These are phyloP conservation scores for Steinernema carpocapsae DNA, from an alignment of 2,888 invertebrate species.

Conservation along the genomic window DNA sequence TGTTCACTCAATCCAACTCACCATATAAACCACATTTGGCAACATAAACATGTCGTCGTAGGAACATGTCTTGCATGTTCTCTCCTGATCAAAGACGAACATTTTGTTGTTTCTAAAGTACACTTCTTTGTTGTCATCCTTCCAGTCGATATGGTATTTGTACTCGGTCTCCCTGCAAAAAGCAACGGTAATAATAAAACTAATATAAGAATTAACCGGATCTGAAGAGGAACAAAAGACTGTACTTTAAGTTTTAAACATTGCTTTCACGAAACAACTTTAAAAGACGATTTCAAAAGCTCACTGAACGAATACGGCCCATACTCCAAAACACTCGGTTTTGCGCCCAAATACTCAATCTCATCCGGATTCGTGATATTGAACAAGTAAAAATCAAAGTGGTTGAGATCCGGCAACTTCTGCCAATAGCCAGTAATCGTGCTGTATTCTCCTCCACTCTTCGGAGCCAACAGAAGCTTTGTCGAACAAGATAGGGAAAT, in stretches of 20 bases:
- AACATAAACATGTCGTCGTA: slow-evolving; percentile 37
- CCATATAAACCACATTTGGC: slow-evolving; percentile 37
- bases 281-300: no score
- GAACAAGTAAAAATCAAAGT: slow-evolving; percentile 23
- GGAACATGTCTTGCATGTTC: slow-evolving; percentile 36
- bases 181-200: no score
- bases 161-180: slow-evolving; percentile 32
- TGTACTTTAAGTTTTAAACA: no score
- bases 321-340: slow-evolving; percentile 14
- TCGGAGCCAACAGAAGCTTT: neutral
- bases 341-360: slow-evolving; percentile 1
- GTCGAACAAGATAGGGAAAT: neutral
- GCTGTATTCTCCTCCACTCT: slow-evolving; percentile 26
- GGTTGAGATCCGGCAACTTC: neutral
- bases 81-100: slow-evolving; percentile 38
- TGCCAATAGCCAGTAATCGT: slow-evolving; percentile 15
- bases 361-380: slow-evolving; percentile 22
- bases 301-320: slow-evolving; percentile 27
- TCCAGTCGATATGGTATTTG: slow-evolving; percentile 34
- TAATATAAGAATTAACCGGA: no score
- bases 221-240: no score
- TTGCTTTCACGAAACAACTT: no score
- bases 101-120: slow-evolving; percentile 36
- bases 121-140: slow-evolving; percentile 12
- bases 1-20: no score